These are phyloP conservation scores for Eupithecia tripunctaria DNA, from an alignment of 2,888 invertebrate genomes.

Conservation along the genomic window DNA sequence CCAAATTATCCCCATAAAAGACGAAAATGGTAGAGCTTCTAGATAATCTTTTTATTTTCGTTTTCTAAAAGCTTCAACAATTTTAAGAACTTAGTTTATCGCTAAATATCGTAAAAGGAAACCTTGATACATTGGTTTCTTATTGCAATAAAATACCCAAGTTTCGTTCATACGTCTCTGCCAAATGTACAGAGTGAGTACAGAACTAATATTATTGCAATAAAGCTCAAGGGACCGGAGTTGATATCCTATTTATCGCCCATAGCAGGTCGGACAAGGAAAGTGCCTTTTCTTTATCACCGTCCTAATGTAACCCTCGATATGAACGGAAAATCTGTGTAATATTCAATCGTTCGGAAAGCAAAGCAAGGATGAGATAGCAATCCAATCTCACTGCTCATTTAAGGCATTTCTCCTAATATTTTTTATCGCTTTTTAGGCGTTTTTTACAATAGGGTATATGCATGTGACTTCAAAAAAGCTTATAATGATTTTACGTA, in stretches of 20 bases:
- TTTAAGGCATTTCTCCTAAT: neutral
- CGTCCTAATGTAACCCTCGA: constrained; percentile 44
- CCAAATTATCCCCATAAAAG: neutral
- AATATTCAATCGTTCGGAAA: constrained; percentile 31
- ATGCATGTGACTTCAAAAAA: no score
- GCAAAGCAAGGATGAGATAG: constrained; percentile 14
- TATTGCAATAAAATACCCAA: constrained; percentile 6
- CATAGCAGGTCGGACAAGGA: constrained; percentile 41
- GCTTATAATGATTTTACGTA: no score
- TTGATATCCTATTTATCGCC: constrained; percentile 34
- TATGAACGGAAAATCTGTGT: constrained; percentile 43
- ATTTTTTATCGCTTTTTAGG: neutral
- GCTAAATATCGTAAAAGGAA: neutral
- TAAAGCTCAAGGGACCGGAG: constrained; percentile 37
- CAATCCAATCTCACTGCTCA: constrained; percentile 40
- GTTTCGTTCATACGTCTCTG: constrained; percentile 13
- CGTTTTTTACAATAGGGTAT: no score
- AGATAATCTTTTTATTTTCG: neutral
- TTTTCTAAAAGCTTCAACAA: neutral
- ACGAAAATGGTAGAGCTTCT: neutral
- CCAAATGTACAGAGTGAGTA: constrained; percentile 22
- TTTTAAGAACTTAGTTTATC: neutral
- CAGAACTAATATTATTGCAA: constrained; percentile 34
- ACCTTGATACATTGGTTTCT: neutral
- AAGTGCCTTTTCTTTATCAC: constrained; percentile 45